Conservation (phyloP, 2,797 vertebrate species). For the Megalops cyprinoides region DNA sequence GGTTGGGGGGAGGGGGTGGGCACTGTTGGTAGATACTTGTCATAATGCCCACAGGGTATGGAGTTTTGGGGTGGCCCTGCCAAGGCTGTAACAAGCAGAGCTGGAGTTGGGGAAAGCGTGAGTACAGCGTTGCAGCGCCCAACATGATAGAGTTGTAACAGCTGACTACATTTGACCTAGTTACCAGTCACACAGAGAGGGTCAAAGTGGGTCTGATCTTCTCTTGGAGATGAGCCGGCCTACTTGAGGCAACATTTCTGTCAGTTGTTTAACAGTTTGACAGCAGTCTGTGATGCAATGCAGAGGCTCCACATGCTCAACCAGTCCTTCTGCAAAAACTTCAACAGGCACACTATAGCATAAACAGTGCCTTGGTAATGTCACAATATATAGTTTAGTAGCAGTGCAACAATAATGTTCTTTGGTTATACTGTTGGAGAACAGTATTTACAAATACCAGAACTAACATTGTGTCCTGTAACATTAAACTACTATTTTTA, state of each 20-base stretch:
- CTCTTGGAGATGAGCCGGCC: slow-evolving; percentile 65
- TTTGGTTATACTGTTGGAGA: too few relatives aligned
- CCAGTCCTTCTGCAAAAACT: slow-evolving; percentile 22
- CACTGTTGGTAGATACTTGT: slow-evolving; percentile 40
- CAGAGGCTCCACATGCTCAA: neutral
- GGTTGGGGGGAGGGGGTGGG: slow-evolving; percentile 29
- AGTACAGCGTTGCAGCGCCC: slow-evolving; percentile 54
- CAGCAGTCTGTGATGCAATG: slow-evolving; percentile 34
- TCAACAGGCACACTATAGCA: neutral
- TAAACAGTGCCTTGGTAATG: neutral
- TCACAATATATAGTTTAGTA: too few relatives aligned
- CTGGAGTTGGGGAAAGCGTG: slow-evolving; percentile 58
- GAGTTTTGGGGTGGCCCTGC: slow-evolving; percentile 42
- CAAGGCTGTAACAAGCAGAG: slow-evolving; percentile 54
- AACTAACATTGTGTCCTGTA: too few relatives aligned
- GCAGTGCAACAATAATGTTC: too few relatives aligned
- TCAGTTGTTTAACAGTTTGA: slow-evolving; percentile 60
- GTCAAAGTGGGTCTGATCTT: slow-evolving; percentile 72
- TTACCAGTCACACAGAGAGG: slow-evolving; percentile 68
- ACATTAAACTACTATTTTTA: neutral
- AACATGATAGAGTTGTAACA: slow-evolving; percentile 65
- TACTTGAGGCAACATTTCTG: slow-evolving; percentile 63
- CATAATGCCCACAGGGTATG: slow-evolving; percentile 42
- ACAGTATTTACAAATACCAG: too few relatives aligned
- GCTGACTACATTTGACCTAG: slow-evolving; percentile 74